These are phyloP conservation scores for Daktulosphaira vitifoliae DNA, from an alignment of 1,140 invertebrate genomes.

Conservation along the genomic window DNA sequence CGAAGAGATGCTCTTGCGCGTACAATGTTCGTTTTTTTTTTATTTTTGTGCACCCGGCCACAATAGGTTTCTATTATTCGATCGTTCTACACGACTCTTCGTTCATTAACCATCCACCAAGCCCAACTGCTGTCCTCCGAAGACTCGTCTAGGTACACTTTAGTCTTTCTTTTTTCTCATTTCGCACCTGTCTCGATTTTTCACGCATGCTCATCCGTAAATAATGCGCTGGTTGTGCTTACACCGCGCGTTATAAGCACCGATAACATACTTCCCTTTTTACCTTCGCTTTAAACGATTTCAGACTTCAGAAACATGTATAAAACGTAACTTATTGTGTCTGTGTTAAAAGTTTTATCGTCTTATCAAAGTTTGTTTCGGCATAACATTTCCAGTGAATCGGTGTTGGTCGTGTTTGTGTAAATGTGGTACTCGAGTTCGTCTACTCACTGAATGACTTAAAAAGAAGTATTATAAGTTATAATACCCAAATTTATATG, in stretches of 20 bases:
- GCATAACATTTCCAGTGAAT: too few species aligned
- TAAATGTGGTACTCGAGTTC: too few species aligned
- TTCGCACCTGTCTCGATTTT: conserved; percentile 27
- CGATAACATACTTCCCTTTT: neutral
- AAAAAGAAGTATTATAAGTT: too few species aligned
- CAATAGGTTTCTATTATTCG: conserved; percentile 24
- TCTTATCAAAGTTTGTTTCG: too few species aligned
- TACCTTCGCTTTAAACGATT: too few species aligned
- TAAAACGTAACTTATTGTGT: too few species aligned
- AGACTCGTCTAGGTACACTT: neutral
- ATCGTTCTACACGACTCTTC: conserved; percentile 29
- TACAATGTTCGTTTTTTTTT: conserved; percentile 25
- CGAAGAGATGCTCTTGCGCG: conserved; percentile 10
- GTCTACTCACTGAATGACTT: too few species aligned
- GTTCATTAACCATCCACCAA: conserved; percentile 19
- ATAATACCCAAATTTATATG: too few species aligned
- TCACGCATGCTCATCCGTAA: conserved; percentile 3
- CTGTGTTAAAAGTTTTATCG: too few species aligned
- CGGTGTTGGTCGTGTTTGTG: too few species aligned
- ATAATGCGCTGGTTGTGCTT: conserved; percentile 5
- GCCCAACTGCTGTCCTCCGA: conserved; percentile 9
- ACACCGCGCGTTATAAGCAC: neutral
- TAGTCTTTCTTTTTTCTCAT: conserved; percentile 2
- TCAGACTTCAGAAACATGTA: too few species aligned
- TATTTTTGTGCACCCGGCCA: conserved; percentile 28